These are phyloP conservation scores for Botia kubotai DNA, from an alignment of 2,797 vertebrate genomes.

Conservation along the genomic window DNA sequence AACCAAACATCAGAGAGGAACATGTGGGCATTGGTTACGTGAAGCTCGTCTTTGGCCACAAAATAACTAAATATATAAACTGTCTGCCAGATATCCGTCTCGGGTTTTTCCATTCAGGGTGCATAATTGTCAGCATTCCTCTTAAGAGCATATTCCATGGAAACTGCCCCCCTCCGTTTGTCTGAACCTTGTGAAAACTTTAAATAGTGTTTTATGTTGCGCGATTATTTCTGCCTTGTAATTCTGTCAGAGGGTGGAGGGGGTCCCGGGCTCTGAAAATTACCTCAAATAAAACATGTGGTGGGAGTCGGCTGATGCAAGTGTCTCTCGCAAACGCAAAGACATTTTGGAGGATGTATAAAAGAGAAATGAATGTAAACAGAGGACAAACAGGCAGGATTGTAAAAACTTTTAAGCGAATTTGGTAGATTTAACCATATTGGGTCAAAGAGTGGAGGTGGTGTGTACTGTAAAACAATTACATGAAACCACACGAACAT, in stretches of 20 bases:
- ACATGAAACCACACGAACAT: neutral
- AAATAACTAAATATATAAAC: slow-evolving; percentile 8
- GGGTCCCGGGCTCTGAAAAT: slow-evolving; percentile 58
- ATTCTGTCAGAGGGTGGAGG: slow-evolving; percentile 57
- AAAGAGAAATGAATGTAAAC: slow-evolving; percentile 33
- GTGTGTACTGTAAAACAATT: slow-evolving; percentile 13
- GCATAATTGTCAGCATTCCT: slow-evolving; percentile 61
- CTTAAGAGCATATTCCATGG: slow-evolving; percentile 58
- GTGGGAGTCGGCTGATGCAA: slow-evolving; percentile 38
- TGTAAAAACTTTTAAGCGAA: neutral
- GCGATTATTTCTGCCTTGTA: slow-evolving; percentile 60
- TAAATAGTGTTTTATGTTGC: slow-evolving; percentile 55
- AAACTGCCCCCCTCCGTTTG: slow-evolving; percentile 40
- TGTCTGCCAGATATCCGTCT: slow-evolving; percentile 24
- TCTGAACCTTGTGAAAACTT: slow-evolving; percentile 53
- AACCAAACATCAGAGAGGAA: slow-evolving; percentile 2
- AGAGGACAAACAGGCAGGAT: neutral
- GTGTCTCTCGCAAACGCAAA: slow-evolving; percentile 28
- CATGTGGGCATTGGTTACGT: neutral
- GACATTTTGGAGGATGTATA: slow-evolving; percentile 17
- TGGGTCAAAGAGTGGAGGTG: slow-evolving; percentile 19
- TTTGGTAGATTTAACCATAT: slow-evolving; percentile 3
- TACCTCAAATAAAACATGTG: slow-evolving; percentile 57
- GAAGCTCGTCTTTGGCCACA: neutral
- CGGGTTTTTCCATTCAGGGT: slow-evolving; percentile 32